Evolutionary conservation across 2,888 invertebrate species (phyloP), one percentile per base, ranked within the genome.

Genomic region (Drosophila pseudotalamancana): DNA sequence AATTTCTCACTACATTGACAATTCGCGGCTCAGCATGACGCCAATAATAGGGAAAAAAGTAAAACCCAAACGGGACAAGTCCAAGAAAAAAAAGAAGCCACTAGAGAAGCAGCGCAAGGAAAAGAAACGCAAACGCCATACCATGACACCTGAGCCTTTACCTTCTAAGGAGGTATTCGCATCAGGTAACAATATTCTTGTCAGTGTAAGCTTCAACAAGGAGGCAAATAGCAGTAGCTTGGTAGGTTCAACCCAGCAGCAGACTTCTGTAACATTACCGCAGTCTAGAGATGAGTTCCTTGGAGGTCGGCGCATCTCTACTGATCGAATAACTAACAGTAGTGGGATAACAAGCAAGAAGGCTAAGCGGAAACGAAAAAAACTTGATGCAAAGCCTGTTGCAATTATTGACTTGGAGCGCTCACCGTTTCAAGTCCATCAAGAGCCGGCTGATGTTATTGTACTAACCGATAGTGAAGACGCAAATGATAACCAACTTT

Each of bases 141-240:
- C 90, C 9, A 88, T 89, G 68, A 88, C 89, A 53, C 89, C 93
- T 90, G 89, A 86, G 66, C 86, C 91, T 39, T 93, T 93, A 49
- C 96, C 96, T 0, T 95, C 96, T 2, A 97, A 97, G 90, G 97
- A 97, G 92, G 97, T 98, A 3, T 97, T 97, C 90, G 97, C 97
- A 0, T 97, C 97, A 9, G 97, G 97, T 3, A 97, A 97, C 91
- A 97, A 97, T 90, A 97, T 98, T 85, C 93, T 98, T 70, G 97
- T 98, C 9, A 97, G 97, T 91, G 97, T 98, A 14, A 97, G 97
- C 91, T 98, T 97, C 91, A 95, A 96, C 89, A 96, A 96, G 79
- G 94, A 93, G 73, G 55, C 74, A 3, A 75, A 63, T 14, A 68
- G 46, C 27, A 59, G 19, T 4, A 16, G 64, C 3, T 37, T 63